Percentiles rank a stretch among this genome's conserved stretches.
Conservation (phyloP, 2,113 vertebrate genomes). For the Tichodroma muraria region DNA sequence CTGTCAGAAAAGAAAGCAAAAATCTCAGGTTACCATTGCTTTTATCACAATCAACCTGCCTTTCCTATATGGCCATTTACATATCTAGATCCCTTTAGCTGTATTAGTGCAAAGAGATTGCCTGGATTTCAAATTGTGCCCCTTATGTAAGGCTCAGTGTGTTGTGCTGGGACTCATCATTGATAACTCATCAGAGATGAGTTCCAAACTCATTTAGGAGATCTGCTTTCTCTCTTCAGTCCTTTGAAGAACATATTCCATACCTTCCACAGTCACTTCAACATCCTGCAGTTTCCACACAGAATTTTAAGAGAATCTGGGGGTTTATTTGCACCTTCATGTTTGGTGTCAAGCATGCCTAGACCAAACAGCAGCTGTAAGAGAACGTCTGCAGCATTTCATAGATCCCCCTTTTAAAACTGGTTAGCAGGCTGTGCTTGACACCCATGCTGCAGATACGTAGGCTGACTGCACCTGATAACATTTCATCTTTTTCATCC, state of each 20-base stretch:
- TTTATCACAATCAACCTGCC: background rate
- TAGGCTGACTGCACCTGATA: background rate
- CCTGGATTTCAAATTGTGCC: background rate
- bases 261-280: background rate
- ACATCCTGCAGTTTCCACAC: background rate
- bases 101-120: background rate
- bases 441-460: background rate
- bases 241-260: background rate
- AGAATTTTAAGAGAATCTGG: background rate
- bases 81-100: background rate
- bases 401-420: background rate
- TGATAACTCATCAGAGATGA: background rate
- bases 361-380: background rate
- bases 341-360: background rate
- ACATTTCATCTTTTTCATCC: background rate
- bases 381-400: background rate
- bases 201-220: background rate
- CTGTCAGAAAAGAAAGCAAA: background rate
- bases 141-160: background rate
- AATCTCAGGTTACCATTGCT: background rate
- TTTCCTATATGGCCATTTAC: background rate
- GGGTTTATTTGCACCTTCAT: background rate
- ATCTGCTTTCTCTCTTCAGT: background rate
- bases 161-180: background rate
- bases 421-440: background rate